Base-by-base conservation (phyloP, 2,888 invertebrate genomes). In the Pollenia amentaria region DNA sequence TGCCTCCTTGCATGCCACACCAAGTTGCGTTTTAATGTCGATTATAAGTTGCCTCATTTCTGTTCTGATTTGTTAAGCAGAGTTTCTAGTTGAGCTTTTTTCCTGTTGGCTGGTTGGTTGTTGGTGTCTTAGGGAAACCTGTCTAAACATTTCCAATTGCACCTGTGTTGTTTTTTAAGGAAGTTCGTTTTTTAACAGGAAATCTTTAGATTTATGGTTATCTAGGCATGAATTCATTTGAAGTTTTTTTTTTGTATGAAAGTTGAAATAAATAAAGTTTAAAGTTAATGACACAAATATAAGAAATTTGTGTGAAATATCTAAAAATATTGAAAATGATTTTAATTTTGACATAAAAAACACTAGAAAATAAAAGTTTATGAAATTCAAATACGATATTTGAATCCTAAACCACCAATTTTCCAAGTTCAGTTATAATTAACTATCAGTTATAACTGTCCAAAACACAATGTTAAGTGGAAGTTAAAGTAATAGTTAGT, bases 141-240 rank as follows among this genome's bases (percentile, higher is more conserved):
- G 84, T 84, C 78, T 84, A 44, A 75, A 29, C 65, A 65, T 53
- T 67, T 77, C 57, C 85, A 69, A 82, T 82, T 86, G 85, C 85
- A 86, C 85, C 85, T 86, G 85, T 86, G 73, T 55, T 82, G 64
- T 40, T 65, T 6, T 44, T 48, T 21, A 53, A 73, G 77, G 85
- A 78, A 75, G 69, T 78, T 81, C 9, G n/a, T 46, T 75, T 67
- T 73, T 77, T 38, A 79, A 64, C 73, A 73, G 82, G 77, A 82
- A 85, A 82, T 62, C 78, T 85, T 78, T 67, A 62, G 62, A 85
- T 85, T 85, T 85, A 85, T 85, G 53, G 21, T 62, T 75, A 62
- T 62, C 73, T 62, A 10, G 3, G 12, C 12, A 57, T 72, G 38
- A 76, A 55, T 76, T 75, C 12, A 12, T 51, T 62, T 42, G 11